These are phyloP conservation scores for Tridacna crocea DNA, from an alignment of 2,888 invertebrate genomes.

Conservation along the genomic window DNA sequence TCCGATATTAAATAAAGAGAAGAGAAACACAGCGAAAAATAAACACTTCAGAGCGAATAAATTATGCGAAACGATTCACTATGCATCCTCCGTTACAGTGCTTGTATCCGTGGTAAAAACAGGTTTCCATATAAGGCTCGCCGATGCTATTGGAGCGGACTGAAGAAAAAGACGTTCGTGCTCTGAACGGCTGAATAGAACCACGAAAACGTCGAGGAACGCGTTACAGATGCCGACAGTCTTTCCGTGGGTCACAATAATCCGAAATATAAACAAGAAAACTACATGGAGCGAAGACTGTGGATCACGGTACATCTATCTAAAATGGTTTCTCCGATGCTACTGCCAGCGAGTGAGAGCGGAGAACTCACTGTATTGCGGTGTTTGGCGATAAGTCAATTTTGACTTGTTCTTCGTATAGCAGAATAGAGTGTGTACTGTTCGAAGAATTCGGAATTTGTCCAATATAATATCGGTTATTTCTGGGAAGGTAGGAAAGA, in stretches of 20 bases:
- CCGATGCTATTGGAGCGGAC: constrained; percentile 28
- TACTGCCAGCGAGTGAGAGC: constrained; percentile 11
- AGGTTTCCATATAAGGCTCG: constrained; percentile 73
- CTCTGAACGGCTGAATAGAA: not conserved
- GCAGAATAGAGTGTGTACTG: not conserved
- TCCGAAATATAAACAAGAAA: not conserved
- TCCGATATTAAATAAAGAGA: constrained; percentile 49
- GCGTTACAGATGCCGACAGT: not conserved
- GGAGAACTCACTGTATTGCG: not conserved
- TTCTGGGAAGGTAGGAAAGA: not conserved
- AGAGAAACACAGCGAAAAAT: constrained; percentile 66
- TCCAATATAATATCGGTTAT: not conserved
- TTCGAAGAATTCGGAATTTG: not conserved
- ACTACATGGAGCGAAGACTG: not conserved
- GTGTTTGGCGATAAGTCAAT: constrained; percentile 6
- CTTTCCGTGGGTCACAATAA: constrained; percentile 11
- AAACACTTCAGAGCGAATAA: constrained; percentile 73
- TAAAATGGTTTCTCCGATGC: constrained; percentile 16
- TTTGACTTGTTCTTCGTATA: not conserved
- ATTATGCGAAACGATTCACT: constrained; percentile 77
- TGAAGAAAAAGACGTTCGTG: not conserved
- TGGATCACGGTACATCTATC: not conserved
- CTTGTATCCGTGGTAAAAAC: constrained; percentile 43
- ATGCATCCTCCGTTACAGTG: constrained; percentile 57
- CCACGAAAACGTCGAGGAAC: not conserved